Conservation (phyloP, 2,113 vertebrate species). For the Lepisosteus oculatus region DNA sequence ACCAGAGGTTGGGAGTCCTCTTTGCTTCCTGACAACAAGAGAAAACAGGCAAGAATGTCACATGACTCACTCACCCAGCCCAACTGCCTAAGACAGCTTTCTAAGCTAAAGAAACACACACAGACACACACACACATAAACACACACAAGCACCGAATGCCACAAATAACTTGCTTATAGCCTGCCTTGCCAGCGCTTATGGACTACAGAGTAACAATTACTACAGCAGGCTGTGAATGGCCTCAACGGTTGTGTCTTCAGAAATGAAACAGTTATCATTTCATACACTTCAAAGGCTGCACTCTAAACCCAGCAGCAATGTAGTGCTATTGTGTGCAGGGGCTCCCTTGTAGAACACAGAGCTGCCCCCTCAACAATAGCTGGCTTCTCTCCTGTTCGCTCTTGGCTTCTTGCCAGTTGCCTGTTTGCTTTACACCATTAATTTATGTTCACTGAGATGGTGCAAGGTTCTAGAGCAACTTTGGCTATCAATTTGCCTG, state of each 20-base stretch:
- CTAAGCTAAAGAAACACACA: slow-evolving; percentile 17
- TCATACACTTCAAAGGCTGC: slow-evolving; percentile 73
- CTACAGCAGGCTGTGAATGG: slow-evolving; percentile 54
- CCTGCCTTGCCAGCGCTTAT: slow-evolving; percentile 60
- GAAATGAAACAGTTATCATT: slow-evolving; percentile 80
- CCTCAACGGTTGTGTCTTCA: slow-evolving; percentile 63
- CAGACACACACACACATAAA: slow-evolving; percentile 14
- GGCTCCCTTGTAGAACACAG: slow-evolving; percentile 70
- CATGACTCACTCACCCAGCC: slow-evolving; percentile 53
- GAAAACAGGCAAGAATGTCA: slow-evolving; percentile 65
- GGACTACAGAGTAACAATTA: slow-evolving; percentile 60
- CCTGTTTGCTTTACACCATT: slow-evolving; percentile 88
- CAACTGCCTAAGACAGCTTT: slow-evolving; percentile 30
- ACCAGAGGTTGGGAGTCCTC: slow-evolving; percentile 13
- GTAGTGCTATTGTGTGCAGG: slow-evolving; percentile 68
- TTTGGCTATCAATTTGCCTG: slow-evolving; percentile 75
- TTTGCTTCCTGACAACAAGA: slow-evolving; percentile 64
- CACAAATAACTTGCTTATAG: slow-evolving; percentile 58
- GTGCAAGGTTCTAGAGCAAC: slow-evolving; percentile 83
- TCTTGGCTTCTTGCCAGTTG: slow-evolving; percentile 75
- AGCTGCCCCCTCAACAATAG: slow-evolving; percentile 76
- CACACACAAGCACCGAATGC: slow-evolving; percentile 13
- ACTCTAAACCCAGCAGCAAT: slow-evolving; percentile 65
- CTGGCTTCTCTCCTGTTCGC: slow-evolving; percentile 70
- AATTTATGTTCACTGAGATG: slow-evolving; percentile 90